Percentiles rank a stretch among this genome's conserved stretches.
phyloP scores from a whole-genome alignment of 1,140 invertebrate genomes.

The Ceratosolen solmsi region DNA sequence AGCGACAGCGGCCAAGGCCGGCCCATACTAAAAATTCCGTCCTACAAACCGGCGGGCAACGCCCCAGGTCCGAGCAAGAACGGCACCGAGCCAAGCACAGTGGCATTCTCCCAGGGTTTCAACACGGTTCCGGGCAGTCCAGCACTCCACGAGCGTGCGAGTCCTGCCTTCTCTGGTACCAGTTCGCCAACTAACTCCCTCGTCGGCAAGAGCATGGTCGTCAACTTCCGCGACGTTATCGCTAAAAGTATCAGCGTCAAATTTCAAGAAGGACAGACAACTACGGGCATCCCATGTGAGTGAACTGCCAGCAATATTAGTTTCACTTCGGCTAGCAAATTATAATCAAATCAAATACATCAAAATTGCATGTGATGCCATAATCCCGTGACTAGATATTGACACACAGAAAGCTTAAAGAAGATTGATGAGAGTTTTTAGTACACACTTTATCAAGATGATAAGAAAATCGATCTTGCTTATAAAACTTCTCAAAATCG shows the following conservation, averaged over 20 bases:
- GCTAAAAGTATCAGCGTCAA: constrained; percentile 91
- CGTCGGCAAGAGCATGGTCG: constrained; percentile 73
- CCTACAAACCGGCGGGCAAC: constrained; percentile 83
- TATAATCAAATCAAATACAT: too few relatives aligned
- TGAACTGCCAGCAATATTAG: not conserved
- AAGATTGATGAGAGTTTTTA: too few relatives aligned
- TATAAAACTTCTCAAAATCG: too few relatives aligned
- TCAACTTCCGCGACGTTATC: constrained; percentile 85
- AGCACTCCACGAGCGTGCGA: constrained; percentile 69
- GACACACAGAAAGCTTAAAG: too few relatives aligned
- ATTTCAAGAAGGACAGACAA: constrained; percentile 81
- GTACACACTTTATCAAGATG: too few relatives aligned
- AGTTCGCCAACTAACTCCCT: constrained; percentile 71
- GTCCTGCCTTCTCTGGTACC: constrained; percentile 70
- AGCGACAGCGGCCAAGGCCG: constrained; percentile 75
- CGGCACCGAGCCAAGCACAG: constrained; percentile 70
- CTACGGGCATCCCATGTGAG: constrained; percentile 48
- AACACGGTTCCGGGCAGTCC: constrained; percentile 64
- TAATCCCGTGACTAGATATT: too few relatives aligned
- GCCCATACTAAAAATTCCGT: constrained; percentile 93
- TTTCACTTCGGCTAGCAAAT: too few relatives aligned
- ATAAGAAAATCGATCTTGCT: too few relatives aligned
- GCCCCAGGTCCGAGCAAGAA: constrained; percentile 73
- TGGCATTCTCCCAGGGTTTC: constrained; percentile 66
- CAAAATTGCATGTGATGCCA: too few relatives aligned